phyloP scores from a whole-genome alignment of 2,113 vertebrate species.

The Chaetura pelagica region DNA sequence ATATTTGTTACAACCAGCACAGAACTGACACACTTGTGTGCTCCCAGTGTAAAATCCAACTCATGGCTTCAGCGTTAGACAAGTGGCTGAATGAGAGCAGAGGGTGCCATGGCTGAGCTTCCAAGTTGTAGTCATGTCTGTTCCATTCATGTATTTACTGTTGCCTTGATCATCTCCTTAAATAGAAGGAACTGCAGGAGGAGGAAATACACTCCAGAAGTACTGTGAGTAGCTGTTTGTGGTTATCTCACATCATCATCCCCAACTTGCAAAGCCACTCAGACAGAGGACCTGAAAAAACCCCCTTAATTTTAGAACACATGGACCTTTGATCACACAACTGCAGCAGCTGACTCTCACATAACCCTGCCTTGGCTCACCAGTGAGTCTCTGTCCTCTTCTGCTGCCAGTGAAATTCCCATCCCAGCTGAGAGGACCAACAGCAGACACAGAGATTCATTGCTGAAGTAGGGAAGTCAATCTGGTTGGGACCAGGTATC shows the following conservation, averaged over 20 bases:
- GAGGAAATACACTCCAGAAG: slow-evolving; percentile 7
- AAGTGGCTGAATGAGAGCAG: background rate
- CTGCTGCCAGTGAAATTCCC: background rate
- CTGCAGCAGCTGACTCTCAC: background rate
- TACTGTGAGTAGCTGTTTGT: slow-evolving; percentile 34
- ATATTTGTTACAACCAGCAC: background rate
- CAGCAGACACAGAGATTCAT: background rate
- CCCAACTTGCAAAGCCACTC: background rate
- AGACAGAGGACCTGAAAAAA: background rate
- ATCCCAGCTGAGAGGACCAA: background rate
- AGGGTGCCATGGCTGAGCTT: background rate
- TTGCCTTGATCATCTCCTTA: slow-evolving; percentile 8
- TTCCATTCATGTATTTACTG: background rate
- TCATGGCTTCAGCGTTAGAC: background rate
- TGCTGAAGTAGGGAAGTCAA: background rate
- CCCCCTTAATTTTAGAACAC: background rate
- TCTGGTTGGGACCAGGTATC: background rate
- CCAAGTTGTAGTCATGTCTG: background rate
- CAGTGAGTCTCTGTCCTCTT: background rate
- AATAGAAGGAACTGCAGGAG: background rate
- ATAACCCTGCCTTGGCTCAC: background rate
- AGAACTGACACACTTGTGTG: background rate
- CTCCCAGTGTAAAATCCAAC: background rate
- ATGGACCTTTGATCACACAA: background rate
- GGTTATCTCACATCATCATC: slow-evolving; percentile 54